phyloP scores from a whole-genome alignment of 1,140 invertebrate species.

The Leptoteleia sp. region DNA sequence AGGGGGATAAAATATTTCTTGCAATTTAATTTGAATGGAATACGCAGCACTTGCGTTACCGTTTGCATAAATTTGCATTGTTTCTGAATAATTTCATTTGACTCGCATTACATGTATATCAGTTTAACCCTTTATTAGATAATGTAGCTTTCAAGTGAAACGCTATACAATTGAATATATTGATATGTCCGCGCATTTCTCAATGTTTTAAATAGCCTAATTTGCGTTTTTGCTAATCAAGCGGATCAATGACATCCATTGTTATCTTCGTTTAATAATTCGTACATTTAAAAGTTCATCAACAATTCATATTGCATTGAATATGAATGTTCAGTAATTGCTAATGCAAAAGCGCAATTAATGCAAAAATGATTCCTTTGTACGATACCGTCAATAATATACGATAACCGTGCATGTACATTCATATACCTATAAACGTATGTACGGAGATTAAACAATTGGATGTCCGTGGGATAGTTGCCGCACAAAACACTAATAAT shows the following conservation, averaged over 20 bases:
- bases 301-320: slow-evolving; percentile 2
- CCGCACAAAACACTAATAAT: slow-evolving; percentile 11
- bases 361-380: not conserved
- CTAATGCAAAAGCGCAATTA: not conserved
- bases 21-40: slow-evolving; percentile 52
- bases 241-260: not conserved
- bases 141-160: slow-evolving; percentile 38
- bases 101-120: slow-evolving; percentile 51
- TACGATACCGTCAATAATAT: too few relatives aligned
- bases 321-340: not conserved
- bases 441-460: too few relatives aligned
- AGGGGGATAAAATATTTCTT: slow-evolving; percentile 50
- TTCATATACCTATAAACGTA: too few relatives aligned
- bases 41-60: slow-evolving; percentile 38
- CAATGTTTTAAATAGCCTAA: slow-evolving; percentile 2
- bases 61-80: slow-evolving; percentile 64
- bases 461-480: not conserved
- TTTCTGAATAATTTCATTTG: slow-evolving; percentile 61
- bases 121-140: slow-evolving; percentile 53
- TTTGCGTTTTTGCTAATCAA: slow-evolving; percentile 1
- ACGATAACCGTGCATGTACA: too few relatives aligned
- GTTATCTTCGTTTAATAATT: slow-evolving; percentile 3
- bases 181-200: slow-evolving; percentile 15
- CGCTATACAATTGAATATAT: slow-evolving; percentile 31
- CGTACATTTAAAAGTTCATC: not conserved